Evolutionary conservation across 1,140 invertebrate genomes (phyloP), one percentile per base, ranked within the genome.

Genomic region (Nylanderia fulva): DNA sequence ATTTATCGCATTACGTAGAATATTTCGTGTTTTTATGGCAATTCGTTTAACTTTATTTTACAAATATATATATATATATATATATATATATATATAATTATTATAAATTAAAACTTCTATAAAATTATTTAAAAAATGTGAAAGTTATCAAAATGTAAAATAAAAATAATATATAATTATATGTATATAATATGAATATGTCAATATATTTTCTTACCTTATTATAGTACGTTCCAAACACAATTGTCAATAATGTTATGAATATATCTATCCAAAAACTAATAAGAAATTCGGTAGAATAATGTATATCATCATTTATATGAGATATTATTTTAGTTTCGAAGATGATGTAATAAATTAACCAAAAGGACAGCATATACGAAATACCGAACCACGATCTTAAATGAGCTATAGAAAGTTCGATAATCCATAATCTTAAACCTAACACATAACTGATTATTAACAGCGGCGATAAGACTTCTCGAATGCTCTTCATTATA

Each of bases 281-380:
- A 45, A 76, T 21, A 3, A 21, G 0, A 0, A 63, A 21, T 1
- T 39, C 21, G 0, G 13, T 18, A 0, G 8, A 8, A 24, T 1
- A 1, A 54, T 3, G n/a, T n/a, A 13, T 61, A 61, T 27, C n/a
- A 39, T 39, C 7, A 39, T 0, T 2, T n/a, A 6, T 9, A 13
- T 4, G 48, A 1, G 21, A 45, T 76, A 76, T 15, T 45, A 45
- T 6, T 29, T 24, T 2, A 8, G 6, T 24, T 15, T 13, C 18
- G 0, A 36, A 33, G 18, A 68, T 13, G 27, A 63, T 39, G 21
- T 0, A 27, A 15, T 83, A 83, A 33, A 45, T 33, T 7, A 2
- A n/a, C 54, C 66, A 72, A 18, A 72, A 6, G 1, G 74, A 0
- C 27, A 60, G 1, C 5, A 71, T 72, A 11, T 83, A 83, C 9